Base-by-base conservation (phyloP, 2,888 invertebrate species). In the Eupithecia pulchellata region DNA sequence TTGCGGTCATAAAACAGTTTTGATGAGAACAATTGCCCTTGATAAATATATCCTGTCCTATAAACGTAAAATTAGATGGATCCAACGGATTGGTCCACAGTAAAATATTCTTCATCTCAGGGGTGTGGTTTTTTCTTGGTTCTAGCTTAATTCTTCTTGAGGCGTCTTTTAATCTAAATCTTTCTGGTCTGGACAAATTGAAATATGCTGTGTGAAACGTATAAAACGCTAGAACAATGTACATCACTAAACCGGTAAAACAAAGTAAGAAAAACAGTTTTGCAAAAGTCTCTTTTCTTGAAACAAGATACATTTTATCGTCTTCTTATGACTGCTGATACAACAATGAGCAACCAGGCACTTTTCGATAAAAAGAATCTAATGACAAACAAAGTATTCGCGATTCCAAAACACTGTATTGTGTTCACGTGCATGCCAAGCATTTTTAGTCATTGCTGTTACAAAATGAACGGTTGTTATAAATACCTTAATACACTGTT, bases 201-300 rank as follows among this genome's bases (percentile, higher is more conserved):
- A 79, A 83, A 17, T 83, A 85, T 0, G 89, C 83, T 0, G 83
- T 83, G 29, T 89, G 92, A 30, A 91, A 87, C 0, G 91, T 86
- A 71, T 89, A 91, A 76, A 93, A 89, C 0, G 88, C 90, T 20
- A 93, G 71, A 0, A 85, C 73, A 2, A 82, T 75, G 69, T 92
- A 92, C 81, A 86, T 86, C 14, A 91, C 30, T 42, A 93, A 72
- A 8, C 92, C 92, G 14, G 81, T 83, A 65, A 89, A 83, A 70
- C 88, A 88, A 20, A 92, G 74, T n/a, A 89, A 63, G 73, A 92
- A 91, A 77, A 93, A 93, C 77, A 91, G 78, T 82, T 89, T 91
- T 2, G 86, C 87, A 64, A 89, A 87, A 13, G 83, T 85, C 64
- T 86, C 86, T 0, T 85, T 88, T 79, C 83, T 86, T 25, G 87